Evolutionary conservation across 2,797 vertebrate species (phyloP).

Genomic region (Anas bahamensis): DNA sequence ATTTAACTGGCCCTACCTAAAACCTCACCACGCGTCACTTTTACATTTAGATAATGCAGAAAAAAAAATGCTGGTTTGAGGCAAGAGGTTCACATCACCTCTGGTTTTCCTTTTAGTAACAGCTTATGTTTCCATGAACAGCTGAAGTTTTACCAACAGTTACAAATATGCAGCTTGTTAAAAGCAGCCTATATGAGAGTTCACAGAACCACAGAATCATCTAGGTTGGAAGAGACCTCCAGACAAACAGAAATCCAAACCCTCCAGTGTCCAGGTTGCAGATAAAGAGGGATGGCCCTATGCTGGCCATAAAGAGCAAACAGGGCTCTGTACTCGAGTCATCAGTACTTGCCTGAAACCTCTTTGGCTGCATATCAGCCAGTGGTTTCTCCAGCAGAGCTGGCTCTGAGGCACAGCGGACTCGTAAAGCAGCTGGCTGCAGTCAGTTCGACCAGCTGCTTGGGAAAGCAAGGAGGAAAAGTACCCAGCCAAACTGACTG

Average conservation of each 20-base stretch:
- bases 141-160: background rate
- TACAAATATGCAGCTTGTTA: background rate
- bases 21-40: background rate
- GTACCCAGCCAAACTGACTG: background rate
- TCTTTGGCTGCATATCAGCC: background rate
- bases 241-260: background rate
- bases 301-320: background rate
- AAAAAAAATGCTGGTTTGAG: background rate
- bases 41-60: background rate
- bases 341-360: background rate
- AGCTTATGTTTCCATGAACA: background rate
- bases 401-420: background rate
- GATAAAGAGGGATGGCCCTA: background rate
- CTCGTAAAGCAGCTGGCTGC: background rate
- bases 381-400: background rate
- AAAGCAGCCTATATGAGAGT: background rate
- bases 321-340: background rate
- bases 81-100: background rate
- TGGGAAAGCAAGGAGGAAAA: background rate
- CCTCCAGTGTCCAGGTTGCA: background rate
- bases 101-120: background rate
- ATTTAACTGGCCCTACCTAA: background rate
- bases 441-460: background rate
- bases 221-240: too few relatives aligned
- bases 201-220: too few relatives aligned